Evolutionary conservation across 2,113 vertebrate species (phyloP).

Genomic region (Xenopus borealis): DNA sequence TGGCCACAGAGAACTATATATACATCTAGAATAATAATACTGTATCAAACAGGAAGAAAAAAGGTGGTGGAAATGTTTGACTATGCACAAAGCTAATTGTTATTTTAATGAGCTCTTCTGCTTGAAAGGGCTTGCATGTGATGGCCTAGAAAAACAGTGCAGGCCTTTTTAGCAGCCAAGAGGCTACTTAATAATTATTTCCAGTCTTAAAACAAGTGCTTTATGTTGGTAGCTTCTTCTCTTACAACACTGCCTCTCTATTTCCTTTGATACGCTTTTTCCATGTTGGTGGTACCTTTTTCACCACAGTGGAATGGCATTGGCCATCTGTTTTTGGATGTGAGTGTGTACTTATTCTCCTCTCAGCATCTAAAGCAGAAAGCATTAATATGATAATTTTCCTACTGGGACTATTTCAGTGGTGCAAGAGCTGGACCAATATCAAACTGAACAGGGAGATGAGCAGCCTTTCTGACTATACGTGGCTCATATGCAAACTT

Average conservation of each 20-base stretch:
- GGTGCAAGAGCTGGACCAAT: conserved; percentile 30
- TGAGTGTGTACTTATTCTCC: neutral
- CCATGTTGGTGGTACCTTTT: conserved; percentile 10
- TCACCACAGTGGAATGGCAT: neutral
- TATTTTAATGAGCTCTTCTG: conserved; percentile 32
- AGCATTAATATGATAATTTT: conserved; percentile 29
- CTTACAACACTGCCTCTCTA: conserved; percentile 44
- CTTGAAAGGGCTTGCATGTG: conserved; percentile 22
- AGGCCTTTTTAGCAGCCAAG: conserved; percentile 32
- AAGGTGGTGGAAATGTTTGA: conserved; percentile 67
- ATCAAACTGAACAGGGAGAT: conserved; percentile 60
- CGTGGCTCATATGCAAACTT: conserved; percentile 73
- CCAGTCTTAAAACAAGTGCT: conserved; percentile 52
- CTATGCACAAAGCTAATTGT: conserved; percentile 76
- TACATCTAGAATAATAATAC: conserved; percentile 82
- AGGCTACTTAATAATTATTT: conserved; percentile 33
- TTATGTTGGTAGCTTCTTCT: conserved; percentile 62
- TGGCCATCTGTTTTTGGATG: neutral
- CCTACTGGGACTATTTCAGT: neutral
- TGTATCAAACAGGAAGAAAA: conserved; percentile 82
- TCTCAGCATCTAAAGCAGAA: conserved; percentile 25
- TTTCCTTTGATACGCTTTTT: neutral
- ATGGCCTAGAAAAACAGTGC: conserved; percentile 19
- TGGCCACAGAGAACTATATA: conserved; percentile 84
- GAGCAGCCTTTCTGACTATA: conserved; percentile 68